Percentiles rank a stretch among this genome's conserved stretches.
phyloP scores from a whole-genome alignment of 2,888 invertebrate genomes.

The Copidosoma aretas region DNA sequence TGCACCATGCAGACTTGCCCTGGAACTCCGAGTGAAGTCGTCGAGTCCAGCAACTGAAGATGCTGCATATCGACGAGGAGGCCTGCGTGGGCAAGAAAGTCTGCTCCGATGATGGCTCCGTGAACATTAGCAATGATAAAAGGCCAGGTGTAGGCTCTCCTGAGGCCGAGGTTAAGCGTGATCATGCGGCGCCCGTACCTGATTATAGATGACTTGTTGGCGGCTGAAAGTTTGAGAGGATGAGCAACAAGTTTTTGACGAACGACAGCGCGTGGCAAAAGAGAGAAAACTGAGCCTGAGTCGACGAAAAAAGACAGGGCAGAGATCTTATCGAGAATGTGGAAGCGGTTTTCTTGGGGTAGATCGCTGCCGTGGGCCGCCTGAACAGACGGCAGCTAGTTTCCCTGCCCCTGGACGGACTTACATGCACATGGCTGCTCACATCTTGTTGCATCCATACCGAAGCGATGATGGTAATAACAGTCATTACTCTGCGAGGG shows the following conservation, averaged over 20 bases:
- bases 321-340: not conserved
- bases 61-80: not conserved
- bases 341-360: not conserved
- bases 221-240: constrained; percentile 47
- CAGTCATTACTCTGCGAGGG: not conserved
- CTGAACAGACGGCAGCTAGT: constrained; percentile 10
- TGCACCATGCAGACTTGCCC: not conserved
- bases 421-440: not conserved
- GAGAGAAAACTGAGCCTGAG: not conserved
- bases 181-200: constrained; percentile 49
- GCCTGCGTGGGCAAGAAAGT: constrained; percentile 41
- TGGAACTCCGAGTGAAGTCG: not conserved
- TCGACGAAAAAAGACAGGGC: not conserved
- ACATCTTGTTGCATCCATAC: not conserved
- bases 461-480: not conserved
- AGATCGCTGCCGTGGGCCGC: not conserved
- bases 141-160: constrained; percentile 48
- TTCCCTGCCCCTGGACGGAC: not conserved
- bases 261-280: not conserved
- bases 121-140: constrained; percentile 53
- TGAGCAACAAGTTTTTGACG: not conserved
- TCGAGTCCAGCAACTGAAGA: not conserved
- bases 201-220: constrained; percentile 50
- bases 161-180: constrained; percentile 47
- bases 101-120: constrained; percentile 54